Conservation (phyloP, 2,888 invertebrate species). For the Euphydryas editha region DNA sequence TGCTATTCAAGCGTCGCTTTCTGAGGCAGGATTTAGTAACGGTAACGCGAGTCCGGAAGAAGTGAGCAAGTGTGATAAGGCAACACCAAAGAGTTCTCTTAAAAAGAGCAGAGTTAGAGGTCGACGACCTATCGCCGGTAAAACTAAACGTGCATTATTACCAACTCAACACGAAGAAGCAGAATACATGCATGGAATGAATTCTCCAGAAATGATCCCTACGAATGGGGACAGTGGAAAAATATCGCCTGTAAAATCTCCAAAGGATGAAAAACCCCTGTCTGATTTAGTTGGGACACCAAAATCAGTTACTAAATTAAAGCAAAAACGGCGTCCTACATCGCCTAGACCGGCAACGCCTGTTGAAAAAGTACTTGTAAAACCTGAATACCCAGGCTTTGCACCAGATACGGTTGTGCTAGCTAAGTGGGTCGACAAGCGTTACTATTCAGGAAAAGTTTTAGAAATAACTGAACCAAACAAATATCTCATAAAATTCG, state of each 20-base stretch:
- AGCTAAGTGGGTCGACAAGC: conserved; percentile 87
- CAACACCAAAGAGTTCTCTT: conserved; percentile 81
- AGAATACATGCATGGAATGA: conserved; percentile 74
- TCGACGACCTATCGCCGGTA: conserved; percentile 69
- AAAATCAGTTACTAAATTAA: conserved; percentile 72
- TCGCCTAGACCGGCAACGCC: conserved; percentile 76
- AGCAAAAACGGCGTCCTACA: conserved; percentile 70
- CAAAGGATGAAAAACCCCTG: conserved; percentile 71
- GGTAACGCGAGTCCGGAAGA: conserved; percentile 76
- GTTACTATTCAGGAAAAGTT: conserved; percentile 86
- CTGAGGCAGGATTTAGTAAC: conserved; percentile 62
- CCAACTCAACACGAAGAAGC: conserved; percentile 76
- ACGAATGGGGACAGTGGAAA: conserved; percentile 67
- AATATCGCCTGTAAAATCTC: conserved; percentile 62
- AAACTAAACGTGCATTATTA: conserved; percentile 72
- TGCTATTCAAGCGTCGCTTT: conserved; percentile 68
- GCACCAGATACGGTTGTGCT: conserved; percentile 80
- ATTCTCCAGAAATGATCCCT: conserved; percentile 79
- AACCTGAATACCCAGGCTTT: conserved; percentile 68
- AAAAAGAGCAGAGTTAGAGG: conserved; percentile 76
- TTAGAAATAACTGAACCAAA: conserved; percentile 81
- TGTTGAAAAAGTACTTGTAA: conserved; percentile 64
- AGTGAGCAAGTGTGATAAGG: conserved; percentile 68
- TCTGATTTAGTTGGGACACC: conserved; percentile 68
- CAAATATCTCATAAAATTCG: conserved; percentile 86